Evolutionary conservation across 2,113 vertebrate species (phyloP).

Genomic region (Hippocampus abdominalis): DNA sequence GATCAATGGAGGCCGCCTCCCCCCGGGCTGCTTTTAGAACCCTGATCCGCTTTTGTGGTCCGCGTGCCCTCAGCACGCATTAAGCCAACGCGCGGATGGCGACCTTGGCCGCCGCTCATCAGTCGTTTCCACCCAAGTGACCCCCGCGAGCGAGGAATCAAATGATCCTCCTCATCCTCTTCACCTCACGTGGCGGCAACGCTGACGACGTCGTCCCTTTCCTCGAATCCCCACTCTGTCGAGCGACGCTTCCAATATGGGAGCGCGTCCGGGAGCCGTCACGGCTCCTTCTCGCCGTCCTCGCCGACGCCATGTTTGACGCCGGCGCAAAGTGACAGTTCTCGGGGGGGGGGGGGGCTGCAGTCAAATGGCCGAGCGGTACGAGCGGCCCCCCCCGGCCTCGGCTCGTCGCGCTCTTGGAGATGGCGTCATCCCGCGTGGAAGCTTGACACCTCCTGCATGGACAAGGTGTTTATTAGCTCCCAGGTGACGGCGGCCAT

Average conservation of each 20-base stretch:
- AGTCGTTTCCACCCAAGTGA: slow-evolving; percentile 41
- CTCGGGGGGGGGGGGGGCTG: slow-evolving; percentile 25
- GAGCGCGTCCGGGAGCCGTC: neutral
- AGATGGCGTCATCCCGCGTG: slow-evolving; percentile 51
- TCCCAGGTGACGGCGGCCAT: slow-evolving; percentile 53
- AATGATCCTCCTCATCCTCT: slow-evolving; percentile 1
- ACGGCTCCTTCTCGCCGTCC: neutral
- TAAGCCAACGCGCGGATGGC: slow-evolving; percentile 48
- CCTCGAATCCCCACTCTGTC: slow-evolving; percentile 48
- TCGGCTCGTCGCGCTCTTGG: slow-evolving; percentile 45
- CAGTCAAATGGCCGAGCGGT: slow-evolving; percentile 39
- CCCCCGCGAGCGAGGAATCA: slow-evolving; percentile 11
- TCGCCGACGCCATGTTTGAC: neutral
- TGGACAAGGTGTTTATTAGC: slow-evolving; percentile 68
- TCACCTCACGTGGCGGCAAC: slow-evolving; percentile 15
- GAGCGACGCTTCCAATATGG: slow-evolving; percentile 62
- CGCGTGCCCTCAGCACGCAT: slow-evolving; percentile 29
- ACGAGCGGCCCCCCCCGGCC: neutral
- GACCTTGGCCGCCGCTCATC: slow-evolving; percentile 52
- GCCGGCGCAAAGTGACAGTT: slow-evolving; percentile 33
- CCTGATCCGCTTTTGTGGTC: slow-evolving; percentile 20
- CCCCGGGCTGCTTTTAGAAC: slow-evolving; percentile 27
- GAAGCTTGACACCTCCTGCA: slow-evolving; percentile 56
- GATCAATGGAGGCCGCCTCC: slow-evolving; percentile 27
- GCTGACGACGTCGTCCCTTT: slow-evolving; percentile 30